phyloP scores from a whole-genome alignment of 2,797 vertebrate genomes.

The Brotula barbata region DNA sequence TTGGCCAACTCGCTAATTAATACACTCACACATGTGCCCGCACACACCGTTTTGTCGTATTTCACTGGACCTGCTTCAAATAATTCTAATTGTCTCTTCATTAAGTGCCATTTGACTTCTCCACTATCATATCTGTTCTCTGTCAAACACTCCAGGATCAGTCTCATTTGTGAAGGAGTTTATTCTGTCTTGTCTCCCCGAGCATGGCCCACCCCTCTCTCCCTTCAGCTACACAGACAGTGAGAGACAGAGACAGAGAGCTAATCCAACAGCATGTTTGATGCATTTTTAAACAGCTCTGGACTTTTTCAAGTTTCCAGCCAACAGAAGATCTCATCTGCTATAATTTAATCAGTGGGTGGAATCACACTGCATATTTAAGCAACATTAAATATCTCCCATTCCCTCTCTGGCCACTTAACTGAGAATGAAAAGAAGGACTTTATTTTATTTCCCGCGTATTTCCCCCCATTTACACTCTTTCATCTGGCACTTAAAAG shows the following conservation, averaged over 20 bases:
- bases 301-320: constrained; percentile 77
- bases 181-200: constrained; percentile 18
- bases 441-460: constrained; percentile 69
- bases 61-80: constrained; percentile 48
- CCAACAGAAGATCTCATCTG: constrained; percentile 74
- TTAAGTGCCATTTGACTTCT: constrained; percentile 48
- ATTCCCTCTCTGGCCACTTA: constrained; percentile 72
- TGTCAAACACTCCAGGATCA: constrained; percentile 45
- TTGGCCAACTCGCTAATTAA: constrained; percentile 72
- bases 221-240: constrained; percentile 48
- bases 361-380: constrained; percentile 83
- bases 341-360: constrained; percentile 80
- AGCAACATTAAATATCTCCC: constrained; percentile 79
- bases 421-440: constrained; percentile 54
- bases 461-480: constrained; percentile 66
- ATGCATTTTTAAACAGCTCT: constrained; percentile 83
- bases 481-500: constrained; percentile 76
- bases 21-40: constrained; percentile 22
- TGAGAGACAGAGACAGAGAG: constrained; percentile 69
- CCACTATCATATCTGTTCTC: constrained; percentile 55
- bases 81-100: constrained; percentile 47
- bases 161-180: constrained; percentile 52
- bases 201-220: constrained; percentile 20
- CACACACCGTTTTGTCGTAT: constrained; percentile 37
- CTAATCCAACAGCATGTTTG: constrained; percentile 81